phyloP scores from a whole-genome alignment of 2,797 vertebrate species.

The Eurystomus glaucurus region DNA sequence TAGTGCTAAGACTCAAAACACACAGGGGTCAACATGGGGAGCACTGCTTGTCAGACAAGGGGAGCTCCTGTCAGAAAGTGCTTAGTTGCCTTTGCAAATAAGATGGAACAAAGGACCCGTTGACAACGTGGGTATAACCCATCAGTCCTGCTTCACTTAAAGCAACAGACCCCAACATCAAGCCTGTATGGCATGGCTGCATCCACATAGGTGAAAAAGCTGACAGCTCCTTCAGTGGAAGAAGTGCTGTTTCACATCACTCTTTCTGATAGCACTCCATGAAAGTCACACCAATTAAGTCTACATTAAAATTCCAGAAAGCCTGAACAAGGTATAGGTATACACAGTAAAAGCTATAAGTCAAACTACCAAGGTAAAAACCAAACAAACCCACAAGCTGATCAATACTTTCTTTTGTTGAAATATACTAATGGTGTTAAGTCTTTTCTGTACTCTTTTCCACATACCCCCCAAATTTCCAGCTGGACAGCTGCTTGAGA shows the following conservation, averaged over 20 bases:
- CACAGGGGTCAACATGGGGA: fast-evolving
- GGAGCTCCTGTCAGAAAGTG: not conserved
- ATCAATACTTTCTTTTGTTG: not conserved
- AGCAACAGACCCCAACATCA: not conserved
- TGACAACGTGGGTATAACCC: not conserved
- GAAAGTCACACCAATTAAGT: not conserved
- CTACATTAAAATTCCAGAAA: not conserved
- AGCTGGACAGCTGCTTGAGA: not conserved
- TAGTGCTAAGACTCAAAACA: not conserved
- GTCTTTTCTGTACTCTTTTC: not conserved
- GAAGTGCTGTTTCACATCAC: not conserved
- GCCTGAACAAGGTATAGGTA: not conserved
- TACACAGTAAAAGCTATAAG: not conserved
- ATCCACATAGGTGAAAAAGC: not conserved
- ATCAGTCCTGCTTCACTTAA: not conserved
- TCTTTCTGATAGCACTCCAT: not conserved
- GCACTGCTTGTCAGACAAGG: not conserved
- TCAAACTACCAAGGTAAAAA: not conserved
- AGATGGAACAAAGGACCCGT: not conserved
- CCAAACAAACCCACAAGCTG: not conserved
- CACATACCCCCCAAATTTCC: not conserved
- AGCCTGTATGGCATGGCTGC: fast-evolving
- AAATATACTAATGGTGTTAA: not conserved
- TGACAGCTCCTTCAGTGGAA: not conserved
- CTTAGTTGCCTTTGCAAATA: not conserved